Percentiles rank a stretch among this genome's conserved stretches.
phyloP scores from a whole-genome alignment of 2,113 vertebrate genomes.

The Sceloporus tristichus region DNA sequence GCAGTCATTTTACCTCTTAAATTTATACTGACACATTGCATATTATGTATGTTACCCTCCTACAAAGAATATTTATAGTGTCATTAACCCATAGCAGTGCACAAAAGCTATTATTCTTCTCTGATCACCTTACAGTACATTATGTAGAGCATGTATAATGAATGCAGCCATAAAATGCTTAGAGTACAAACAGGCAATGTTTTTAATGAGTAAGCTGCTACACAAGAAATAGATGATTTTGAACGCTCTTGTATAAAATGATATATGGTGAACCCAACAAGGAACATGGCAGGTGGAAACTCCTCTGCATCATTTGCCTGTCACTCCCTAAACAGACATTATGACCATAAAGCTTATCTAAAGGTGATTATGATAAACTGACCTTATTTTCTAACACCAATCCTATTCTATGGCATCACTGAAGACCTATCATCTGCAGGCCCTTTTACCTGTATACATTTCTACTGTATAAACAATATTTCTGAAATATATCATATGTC shows the following conservation, averaged over 20 bases:
- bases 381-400: not conserved
- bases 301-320: not conserved
- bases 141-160: constrained; percentile 27
- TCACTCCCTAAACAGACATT: not conserved
- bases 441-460: not conserved
- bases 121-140: constrained; percentile 40
- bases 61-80: constrained; percentile 50
- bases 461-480: not conserved
- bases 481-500: not conserved
- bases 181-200: not conserved
- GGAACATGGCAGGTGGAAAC: not conserved
- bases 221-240: constrained; percentile 15
- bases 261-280: constrained; percentile 22
- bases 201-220: constrained; percentile 16
- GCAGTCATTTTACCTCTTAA: not conserved
- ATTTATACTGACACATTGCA: constrained; percentile 36
- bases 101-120: constrained; percentile 53
- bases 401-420: constrained; percentile 12
- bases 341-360: not conserved
- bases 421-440: not conserved
- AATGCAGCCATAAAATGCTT: constrained; percentile 59
- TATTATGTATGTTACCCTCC: constrained; percentile 36
- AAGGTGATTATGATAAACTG: not conserved
- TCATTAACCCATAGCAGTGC: constrained; percentile 47
- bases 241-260: not conserved